Percentiles rank a stretch among this genome's conserved stretches.
phyloP scores from a whole-genome alignment of 2,797 vertebrate genomes.

The Phataginus tricuspis region DNA sequence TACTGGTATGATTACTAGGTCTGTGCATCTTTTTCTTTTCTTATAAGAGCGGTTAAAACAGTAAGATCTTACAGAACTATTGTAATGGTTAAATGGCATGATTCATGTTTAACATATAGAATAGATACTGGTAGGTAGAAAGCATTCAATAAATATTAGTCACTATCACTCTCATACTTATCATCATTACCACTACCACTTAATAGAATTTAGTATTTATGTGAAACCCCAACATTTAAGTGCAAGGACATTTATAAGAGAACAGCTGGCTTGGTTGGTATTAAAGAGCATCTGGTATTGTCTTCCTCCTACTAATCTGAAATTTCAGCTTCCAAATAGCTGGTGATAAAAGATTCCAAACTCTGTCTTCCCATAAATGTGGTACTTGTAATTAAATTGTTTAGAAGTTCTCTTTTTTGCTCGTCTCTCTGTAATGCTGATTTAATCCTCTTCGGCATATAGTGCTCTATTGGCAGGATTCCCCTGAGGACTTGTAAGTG shows the following conservation, averaged over 20 bases:
- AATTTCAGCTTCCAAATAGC: conserved; percentile 72
- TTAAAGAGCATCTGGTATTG: conserved; percentile 7
- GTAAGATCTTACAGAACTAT: background rate
- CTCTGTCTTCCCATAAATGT: conserved; percentile 72
- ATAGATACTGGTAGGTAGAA: background rate
- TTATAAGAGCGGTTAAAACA: background rate
- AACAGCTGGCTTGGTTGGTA: background rate
- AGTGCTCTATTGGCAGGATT: conserved; percentile 68
- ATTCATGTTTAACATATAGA: background rate
- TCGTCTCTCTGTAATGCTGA: conserved; percentile 60
- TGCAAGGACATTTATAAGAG: background rate
- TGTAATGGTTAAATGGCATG: background rate
- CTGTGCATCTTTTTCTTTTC: background rate
- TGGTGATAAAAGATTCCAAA: conserved; percentile 63
- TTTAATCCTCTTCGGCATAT: conserved; percentile 62
- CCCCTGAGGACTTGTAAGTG: conserved; percentile 55
- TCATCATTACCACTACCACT: background rate
- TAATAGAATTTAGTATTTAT: background rate
- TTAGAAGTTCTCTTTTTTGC: conserved; percentile 49
- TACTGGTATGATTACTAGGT: background rate
- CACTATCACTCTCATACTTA: background rate
- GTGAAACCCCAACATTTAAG: background rate
- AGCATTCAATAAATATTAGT: background rate
- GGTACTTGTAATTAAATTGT: conserved; percentile 59
- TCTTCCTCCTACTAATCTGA: conserved; percentile 50